Evolutionary conservation across 2,888 invertebrate species (phyloP), one percentile per base, ranked within the genome.

Genomic region (Bombylius discolor): DNA sequence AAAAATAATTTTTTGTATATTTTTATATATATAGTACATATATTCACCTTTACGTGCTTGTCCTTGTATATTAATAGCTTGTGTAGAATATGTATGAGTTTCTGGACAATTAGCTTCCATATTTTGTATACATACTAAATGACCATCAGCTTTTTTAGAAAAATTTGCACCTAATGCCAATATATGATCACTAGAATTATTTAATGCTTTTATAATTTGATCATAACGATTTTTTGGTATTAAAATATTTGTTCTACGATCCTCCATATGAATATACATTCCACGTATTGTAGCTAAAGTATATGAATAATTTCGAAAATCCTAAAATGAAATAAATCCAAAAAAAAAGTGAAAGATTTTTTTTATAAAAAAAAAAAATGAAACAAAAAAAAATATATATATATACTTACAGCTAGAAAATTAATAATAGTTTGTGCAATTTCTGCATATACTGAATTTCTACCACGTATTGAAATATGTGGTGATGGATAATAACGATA

Each of bases 381-480:
- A 33, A 13, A 48, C 36, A 52, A 12, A 39, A 45, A 47, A 32
- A n/a, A 51, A n/a, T 49, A 49, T 48, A 34, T 58, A 31, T 14
- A 42, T 13, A 49, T 44, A 72, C 75, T 73, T 68, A 79, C 79
- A 11, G 88, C 89, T 61, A 91, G 73, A 55, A 92, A 79, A 75
- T 89, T 90, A 72, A 92, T 89, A 58, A 92, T 88, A 11, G 91
- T 91, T 68, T 90, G 89, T 1, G 90, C 89, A 57, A 91, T 86
- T 75, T 91, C 90, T 39, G 82, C 85, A 69, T 85, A 92, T 6
- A 90, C 85, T 1, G 90, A 84, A 62, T 86, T 85, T 13, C 91
- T 76, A 66, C 83, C 80, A 33, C 89, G 77, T 23, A 86, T 81
- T 23, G 89, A 88, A 52, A 91, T 82, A 60, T 91, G 76, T 2